Conservation (phyloP, 1,140 invertebrate genomes). For the Musca domestica region DNA sequence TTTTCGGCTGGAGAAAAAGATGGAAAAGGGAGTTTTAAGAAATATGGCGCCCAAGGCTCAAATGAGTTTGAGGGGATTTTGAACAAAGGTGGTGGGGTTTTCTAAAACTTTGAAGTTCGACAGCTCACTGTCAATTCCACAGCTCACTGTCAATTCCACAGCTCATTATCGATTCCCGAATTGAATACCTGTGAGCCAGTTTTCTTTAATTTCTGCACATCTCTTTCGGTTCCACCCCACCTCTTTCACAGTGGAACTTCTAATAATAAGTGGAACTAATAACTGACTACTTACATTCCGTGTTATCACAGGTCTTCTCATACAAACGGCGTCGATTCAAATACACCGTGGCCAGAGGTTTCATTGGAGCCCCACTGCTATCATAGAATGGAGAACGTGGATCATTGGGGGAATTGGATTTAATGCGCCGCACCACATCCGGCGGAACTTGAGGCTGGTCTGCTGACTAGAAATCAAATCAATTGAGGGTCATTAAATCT, state of each 20-base stretch:
- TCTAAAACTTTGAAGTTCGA: too few species aligned
- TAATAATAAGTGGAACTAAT: background rate
- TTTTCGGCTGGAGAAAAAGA: conserved; percentile 33
- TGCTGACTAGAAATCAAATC: conserved; percentile 62
- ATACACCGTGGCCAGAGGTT: conserved; percentile 82
- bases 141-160: too few species aligned
- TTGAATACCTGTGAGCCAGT: too few species aligned
- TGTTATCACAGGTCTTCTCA: conserved; percentile 71
- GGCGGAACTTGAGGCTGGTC: conserved; percentile 78
- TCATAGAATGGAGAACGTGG: conserved; percentile 90
- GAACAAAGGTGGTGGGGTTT: too few species aligned
- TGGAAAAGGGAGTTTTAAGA: background rate
- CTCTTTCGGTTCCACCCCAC: background rate
- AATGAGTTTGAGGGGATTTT: too few species aligned
- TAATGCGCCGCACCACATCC: conserved; percentile 82
- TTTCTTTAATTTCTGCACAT: too few species aligned
- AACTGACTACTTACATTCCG: conserved; percentile 13
- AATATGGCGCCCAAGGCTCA: too few species aligned
- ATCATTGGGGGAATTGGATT: conserved; percentile 79
- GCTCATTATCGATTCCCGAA: too few species aligned
- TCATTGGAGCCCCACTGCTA: conserved; percentile 74
- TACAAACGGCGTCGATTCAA: conserved; percentile 80
- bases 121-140: too few species aligned
- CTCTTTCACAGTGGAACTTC: too few species aligned
- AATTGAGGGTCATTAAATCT: background rate